Conservation (phyloP, 2,113 vertebrate genomes). For the Centropristis striata region DNA sequence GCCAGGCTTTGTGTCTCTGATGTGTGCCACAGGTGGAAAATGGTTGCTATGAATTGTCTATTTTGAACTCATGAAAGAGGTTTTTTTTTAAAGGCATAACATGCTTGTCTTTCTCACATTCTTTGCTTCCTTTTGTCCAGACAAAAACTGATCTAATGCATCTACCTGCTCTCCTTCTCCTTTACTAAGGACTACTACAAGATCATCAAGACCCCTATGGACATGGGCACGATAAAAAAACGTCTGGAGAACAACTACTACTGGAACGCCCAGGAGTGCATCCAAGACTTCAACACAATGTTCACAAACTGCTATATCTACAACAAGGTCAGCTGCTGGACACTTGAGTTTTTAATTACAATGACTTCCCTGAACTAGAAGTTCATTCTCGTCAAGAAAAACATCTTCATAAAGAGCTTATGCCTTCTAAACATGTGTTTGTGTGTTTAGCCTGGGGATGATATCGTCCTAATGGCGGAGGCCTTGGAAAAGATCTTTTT, state of each 20-base stretch:
- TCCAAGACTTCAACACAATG: slow-evolving; percentile 98
- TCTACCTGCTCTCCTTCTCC: background rate
- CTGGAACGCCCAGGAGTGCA: slow-evolving; percentile 97
- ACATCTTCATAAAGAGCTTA: background rate
- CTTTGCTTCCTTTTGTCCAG: background rate
- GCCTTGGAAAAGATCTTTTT: slow-evolving; percentile 95
- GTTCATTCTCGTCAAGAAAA: background rate
- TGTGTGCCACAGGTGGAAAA: too few relatives aligned
- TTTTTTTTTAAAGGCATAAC: background rate
- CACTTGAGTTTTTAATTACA: background rate
- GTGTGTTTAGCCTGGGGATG: slow-evolving; percentile 89
- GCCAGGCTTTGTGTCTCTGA: too few relatives aligned
- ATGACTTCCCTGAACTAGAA: background rate
- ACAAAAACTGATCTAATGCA: background rate
- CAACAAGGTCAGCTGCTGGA: slow-evolving; percentile 89
- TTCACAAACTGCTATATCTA: slow-evolving; percentile 99
- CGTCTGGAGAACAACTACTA: slow-evolving; percentile 95
- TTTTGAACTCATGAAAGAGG: background rate
- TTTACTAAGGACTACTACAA: slow-evolving; percentile 93
- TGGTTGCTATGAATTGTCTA: background rate
- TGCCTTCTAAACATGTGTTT: slow-evolving; percentile 20
- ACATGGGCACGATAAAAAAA: slow-evolving; percentile 96
- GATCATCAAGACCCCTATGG: slow-evolving; percentile 96
- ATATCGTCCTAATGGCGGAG: slow-evolving; percentile 96
- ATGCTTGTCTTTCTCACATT: background rate